Evolutionary conservation across 2,113 vertebrate species (phyloP).

Genomic region (Salminus brasiliensis): DNA sequence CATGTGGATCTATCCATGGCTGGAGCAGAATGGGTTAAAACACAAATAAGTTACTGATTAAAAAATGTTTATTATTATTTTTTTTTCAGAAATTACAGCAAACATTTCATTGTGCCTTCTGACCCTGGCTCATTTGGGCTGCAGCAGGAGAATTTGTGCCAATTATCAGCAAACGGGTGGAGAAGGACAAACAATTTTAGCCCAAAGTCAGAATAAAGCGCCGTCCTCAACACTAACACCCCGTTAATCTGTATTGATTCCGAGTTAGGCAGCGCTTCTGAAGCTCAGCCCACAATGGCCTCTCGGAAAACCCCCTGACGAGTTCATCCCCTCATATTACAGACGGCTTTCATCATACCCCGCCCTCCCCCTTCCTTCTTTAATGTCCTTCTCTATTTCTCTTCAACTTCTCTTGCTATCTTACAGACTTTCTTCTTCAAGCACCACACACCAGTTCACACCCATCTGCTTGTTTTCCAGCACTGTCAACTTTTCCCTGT

Average conservation of each 20-base stretch:
- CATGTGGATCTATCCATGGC: too few species aligned
- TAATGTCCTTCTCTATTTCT: constrained; percentile 28
- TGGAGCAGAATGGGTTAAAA: too few species aligned
- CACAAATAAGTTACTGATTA: too few species aligned
- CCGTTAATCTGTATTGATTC: constrained; percentile 73
- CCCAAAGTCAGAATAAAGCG: constrained; percentile 63
- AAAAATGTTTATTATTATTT: too few species aligned
- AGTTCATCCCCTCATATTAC: constrained; percentile 53
- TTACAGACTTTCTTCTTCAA: background rate
- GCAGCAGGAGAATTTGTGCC: background rate
- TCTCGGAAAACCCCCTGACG: background rate
- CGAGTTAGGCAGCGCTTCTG: constrained; percentile 57
- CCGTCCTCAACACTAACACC: constrained; percentile 62
- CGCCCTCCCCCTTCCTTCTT: constrained; percentile 7
- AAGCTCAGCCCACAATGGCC: constrained; percentile 52
- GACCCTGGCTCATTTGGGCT: background rate
- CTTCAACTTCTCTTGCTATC: background rate
- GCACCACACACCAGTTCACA: constrained; percentile 54
- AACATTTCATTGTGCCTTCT: background rate
- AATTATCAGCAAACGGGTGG: constrained; percentile 51
- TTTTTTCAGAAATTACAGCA: background rate
- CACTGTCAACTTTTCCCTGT: constrained; percentile 51
- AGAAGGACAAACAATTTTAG: constrained; percentile 58
- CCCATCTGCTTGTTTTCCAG: constrained; percentile 52
- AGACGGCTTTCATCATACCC: constrained; percentile 62